Conservation (phyloP, 2,113 vertebrate species). For the Phylloscopus whistleri region DNA sequence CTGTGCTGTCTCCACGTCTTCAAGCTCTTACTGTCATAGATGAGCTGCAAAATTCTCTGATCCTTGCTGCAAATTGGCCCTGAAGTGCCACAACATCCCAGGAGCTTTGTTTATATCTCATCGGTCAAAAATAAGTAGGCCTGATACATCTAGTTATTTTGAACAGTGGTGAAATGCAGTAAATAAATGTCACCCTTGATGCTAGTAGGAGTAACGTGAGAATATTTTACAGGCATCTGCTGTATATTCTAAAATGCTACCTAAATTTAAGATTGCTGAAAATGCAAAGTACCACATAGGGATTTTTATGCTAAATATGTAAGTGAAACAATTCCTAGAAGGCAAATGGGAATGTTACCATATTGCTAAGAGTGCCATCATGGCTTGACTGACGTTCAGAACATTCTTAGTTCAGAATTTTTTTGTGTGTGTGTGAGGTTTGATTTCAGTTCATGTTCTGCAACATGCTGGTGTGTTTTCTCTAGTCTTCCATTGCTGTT, state of each 20-base stretch:
- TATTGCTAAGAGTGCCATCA: neutral
- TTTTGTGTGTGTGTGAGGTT: neutral
- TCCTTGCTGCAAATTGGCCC: slow-evolving; percentile 50
- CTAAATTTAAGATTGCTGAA: slow-evolving; percentile 23
- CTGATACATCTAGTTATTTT: slow-evolving; percentile 40
- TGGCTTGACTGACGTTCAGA: neutral
- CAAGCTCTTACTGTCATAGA: neutral
- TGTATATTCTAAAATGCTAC: neutral
- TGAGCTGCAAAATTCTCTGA: slow-evolving; percentile 40
- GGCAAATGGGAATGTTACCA: neutral
- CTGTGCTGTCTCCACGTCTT: neutral
- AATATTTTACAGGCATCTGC: slow-evolving; percentile 38
- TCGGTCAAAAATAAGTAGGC: slow-evolving; percentile 56
- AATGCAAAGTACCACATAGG: neutral
- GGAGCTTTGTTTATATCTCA: slow-evolving; percentile 42
- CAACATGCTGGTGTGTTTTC: accelerated
- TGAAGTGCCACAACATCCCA: slow-evolving; percentile 56
- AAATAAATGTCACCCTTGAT: slow-evolving; percentile 64
- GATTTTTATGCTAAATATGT: slow-evolving; percentile 32
- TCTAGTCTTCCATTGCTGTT: neutral
- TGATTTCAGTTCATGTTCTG: neutral
- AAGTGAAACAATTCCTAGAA: neutral
- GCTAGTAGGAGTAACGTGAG: neutral
- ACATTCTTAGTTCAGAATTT: neutral
- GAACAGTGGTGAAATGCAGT: slow-evolving; percentile 44